Base-by-base conservation (phyloP, 1,140 invertebrate species). In the Drosophila pseudoobscura region DNA sequence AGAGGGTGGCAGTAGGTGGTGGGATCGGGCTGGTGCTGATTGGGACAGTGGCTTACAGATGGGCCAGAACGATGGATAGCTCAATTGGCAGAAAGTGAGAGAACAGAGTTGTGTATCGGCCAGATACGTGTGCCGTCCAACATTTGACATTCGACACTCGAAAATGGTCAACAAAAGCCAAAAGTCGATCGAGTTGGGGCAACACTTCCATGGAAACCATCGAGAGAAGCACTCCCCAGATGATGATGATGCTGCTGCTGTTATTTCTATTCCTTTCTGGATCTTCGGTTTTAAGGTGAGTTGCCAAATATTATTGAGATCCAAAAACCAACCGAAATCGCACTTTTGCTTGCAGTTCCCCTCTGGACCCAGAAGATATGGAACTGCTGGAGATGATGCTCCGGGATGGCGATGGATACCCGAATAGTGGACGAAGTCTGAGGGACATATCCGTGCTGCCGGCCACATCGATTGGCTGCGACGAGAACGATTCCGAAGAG, bases 121-220 rank as follows among this genome's bases (percentile, higher is more conserved):
- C 57, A 66, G 77, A 85, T 71, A 87, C 82, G 82, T 87, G 82
- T 82, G 72, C 58, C 54, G 26, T 15, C 31, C 9, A 35, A 9
- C 31, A 35, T 35, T 35, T 35, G 31, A 35, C 31, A 11, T 35
- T 35, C 31, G 31, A 35, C 31, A 35, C 54, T 55, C 24, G 11
- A 8, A 20, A 13, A 61, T 22, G 58, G 52, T 68, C 61, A 82
- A 85, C 82, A 85, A 85, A 85, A 85, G 78, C 82, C 82, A 82
- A 78, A 66, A 49, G 65, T 61, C 72, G 62, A 71, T 49, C 74
- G 64, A 58, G 59, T 64, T 71, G 50, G 59, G 62, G 74, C 75
- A 75, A 72, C 82, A 85, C 65, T 87, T 85, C 74, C 78, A 87
- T 78, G 74, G 82, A 87, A 85, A 85, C 64, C 58, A 61, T 46